Conservation (phyloP, 2,888 invertebrate genomes). For the Mythimna lalbum region DNA sequence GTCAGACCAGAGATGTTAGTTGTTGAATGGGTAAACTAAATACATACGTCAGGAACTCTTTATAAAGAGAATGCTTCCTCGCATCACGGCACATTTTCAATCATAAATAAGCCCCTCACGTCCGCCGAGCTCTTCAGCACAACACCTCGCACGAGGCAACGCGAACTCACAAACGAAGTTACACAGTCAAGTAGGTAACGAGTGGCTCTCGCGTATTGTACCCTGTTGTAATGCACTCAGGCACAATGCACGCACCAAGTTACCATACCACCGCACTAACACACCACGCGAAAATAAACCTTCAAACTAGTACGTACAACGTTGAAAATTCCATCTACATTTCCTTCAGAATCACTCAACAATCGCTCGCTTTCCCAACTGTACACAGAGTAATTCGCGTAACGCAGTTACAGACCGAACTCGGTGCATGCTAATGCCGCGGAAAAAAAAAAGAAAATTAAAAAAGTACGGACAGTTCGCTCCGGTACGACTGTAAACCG, state of each 20-base stretch:
- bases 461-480: conserved; percentile 71
- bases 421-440: conserved; percentile 84
- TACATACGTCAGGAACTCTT: too few species aligned
- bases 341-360: conserved; percentile 45
- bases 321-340: conserved; percentile 37
- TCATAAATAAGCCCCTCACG: conserved; percentile 21
- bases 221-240: conserved; percentile 74
- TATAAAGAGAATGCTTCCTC: too few species aligned
- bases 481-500: conserved; percentile 74
- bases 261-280: conserved; percentile 45
- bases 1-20: too few species aligned
- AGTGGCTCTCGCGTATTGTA: conserved; percentile 84
- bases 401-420: conserved; percentile 84
- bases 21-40: too few species aligned
- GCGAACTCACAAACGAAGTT: conserved; percentile 88
- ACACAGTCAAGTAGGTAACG: conserved; percentile 90
- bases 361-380: conserved; percentile 51
- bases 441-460: conserved; percentile 71
- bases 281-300: conserved; percentile 40
- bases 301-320: conserved; percentile 16
- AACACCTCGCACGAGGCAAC: conserved; percentile 65
- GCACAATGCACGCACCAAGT: conserved; percentile 65
- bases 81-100: too few species aligned
- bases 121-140: conserved; percentile 66
- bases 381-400: conserved; percentile 71